These are phyloP conservation scores for Dryobota labecula DNA, from an alignment of 2,888 invertebrate species.

Conservation along the genomic window DNA sequence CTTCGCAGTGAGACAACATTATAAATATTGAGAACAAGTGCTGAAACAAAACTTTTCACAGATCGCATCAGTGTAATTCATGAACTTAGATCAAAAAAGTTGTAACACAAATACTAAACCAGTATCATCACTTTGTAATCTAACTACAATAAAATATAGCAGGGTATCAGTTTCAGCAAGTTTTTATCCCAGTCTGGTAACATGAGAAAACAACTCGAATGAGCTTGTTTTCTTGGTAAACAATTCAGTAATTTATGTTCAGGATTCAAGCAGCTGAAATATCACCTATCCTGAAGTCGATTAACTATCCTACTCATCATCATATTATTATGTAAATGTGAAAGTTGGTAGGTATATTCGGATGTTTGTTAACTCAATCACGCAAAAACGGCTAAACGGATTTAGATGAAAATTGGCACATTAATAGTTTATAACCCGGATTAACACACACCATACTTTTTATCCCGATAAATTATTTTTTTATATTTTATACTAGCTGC, in stretches of 20 bases:
- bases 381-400: no score
- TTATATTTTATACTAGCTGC: no score
- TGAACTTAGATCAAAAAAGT: constrained; percentile 60
- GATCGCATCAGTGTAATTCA: constrained; percentile 33
- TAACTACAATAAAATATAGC: constrained; percentile 6
- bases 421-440: no score
- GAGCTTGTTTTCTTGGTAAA: constrained; percentile 31
- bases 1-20: background rate
- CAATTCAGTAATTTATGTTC: constrained; percentile 11
- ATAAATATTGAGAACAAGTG: constrained; percentile 22
- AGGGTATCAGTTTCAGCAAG: constrained; percentile 5
- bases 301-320: background rate
- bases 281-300: background rate
- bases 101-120: constrained; percentile 17
- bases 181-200: constrained; percentile 15
- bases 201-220: constrained; percentile 21
- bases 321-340: no score
- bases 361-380: no score
- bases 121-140: constrained; percentile 8
- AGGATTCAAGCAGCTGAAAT: background rate
- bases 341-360: no score
- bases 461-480: no score
- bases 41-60: constrained; percentile 22
- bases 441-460: no score
- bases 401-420: no score